Base-by-base conservation (phyloP, 2,888 invertebrate genomes). In the Enchytraeus crypticus region DNA sequence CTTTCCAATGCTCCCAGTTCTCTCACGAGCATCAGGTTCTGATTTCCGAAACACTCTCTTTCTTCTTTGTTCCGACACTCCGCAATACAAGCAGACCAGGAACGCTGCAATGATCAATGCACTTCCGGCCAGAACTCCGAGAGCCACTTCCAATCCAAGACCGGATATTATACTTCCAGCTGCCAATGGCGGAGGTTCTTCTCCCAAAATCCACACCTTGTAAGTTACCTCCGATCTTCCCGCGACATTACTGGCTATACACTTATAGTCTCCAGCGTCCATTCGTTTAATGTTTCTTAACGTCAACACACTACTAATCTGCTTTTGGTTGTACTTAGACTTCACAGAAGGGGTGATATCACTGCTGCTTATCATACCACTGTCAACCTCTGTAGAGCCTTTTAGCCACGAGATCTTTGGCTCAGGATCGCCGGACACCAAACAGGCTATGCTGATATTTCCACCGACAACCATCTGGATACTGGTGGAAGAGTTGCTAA, bases 201-300 rank as follows among this genome's bases (percentile, higher is more conserved):
- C 51, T 14, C 32, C 55, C 26, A 45, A 8, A 18, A 65, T 59
- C 64, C 60, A 65, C 43, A 66, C 47, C 58, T 63, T 65, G 38
- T 66, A 65, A 5, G 63, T 66, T n/a, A 63, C 59, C 51, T 65
- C 66, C 8, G 64, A 57, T n/a, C 59, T 27, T 38, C 66, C 66
- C 11, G 64, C 66, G 21, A 58, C 30, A 57, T 66, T 66, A 21
- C 43, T 34, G 1, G 65, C 65, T 8, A 63, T 56, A 53, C 66
- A 66, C 53, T 60, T 57, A 43, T 66, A 66, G 27, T 63, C 61
- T 11, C 62, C 63, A 5, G 53, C 59, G 47, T 66, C 63, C 3
- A 18, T 26, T 21, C n/a, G 43, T 29, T 21, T 49, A 14, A 66
- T 55, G 3, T 63, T 32, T 46, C 47, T 30, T 14, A 66, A 47